phyloP scores from a whole-genome alignment of 2,888 invertebrate genomes.

The Lamellibrachia columna region DNA sequence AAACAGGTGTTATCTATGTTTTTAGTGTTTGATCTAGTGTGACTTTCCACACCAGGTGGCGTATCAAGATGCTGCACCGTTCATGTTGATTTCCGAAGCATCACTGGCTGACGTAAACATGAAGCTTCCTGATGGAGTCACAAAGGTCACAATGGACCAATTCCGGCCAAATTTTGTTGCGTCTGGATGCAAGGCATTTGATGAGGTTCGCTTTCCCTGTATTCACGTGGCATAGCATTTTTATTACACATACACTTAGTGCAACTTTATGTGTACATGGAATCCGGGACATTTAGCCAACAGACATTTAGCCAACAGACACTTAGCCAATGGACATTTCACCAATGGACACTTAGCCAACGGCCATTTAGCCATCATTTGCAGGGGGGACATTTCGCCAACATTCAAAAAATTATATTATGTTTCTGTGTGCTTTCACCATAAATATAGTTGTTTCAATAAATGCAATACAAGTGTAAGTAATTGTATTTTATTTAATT shows the following conservation, averaged over 20 bases:
- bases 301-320: too few relatives aligned
- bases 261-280: too few relatives aligned
- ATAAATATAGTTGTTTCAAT: too few relatives aligned
- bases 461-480: too few relatives aligned
- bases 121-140: constrained; percentile 65
- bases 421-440: too few relatives aligned
- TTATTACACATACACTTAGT: neutral
- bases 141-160: constrained; percentile 68
- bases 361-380: too few relatives aligned
- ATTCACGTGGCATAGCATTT: neutral
- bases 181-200: constrained; percentile 66
- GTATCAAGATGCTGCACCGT: constrained; percentile 74
- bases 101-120: constrained; percentile 76
- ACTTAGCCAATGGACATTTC: too few relatives aligned
- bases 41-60: constrained; percentile 26
- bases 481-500: too few relatives aligned
- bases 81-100: constrained; percentile 74
- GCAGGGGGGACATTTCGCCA: too few relatives aligned
- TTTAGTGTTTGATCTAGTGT: neutral
- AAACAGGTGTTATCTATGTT: neutral
- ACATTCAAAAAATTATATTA: too few relatives aligned
- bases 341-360: too few relatives aligned
- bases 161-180: constrained; percentile 80
- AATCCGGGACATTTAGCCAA: too few relatives aligned
- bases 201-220: constrained; percentile 49